phyloP scores from a whole-genome alignment of 2,113 vertebrate genomes.

The Pomatostomus ruficeps region DNA sequence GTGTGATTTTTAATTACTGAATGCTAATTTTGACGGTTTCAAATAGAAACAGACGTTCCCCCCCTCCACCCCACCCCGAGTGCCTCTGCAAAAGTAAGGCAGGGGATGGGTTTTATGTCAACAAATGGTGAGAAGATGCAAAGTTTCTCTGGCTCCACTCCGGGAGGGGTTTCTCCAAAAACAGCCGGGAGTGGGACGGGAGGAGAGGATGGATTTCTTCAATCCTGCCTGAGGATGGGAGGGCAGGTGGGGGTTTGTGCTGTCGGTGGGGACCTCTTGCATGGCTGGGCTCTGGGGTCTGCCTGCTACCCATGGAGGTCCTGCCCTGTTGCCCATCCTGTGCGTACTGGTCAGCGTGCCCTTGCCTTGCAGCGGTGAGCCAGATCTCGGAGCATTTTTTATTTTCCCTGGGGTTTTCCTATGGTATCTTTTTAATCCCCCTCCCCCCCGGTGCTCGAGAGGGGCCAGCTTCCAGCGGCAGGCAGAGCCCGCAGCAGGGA shows the following conservation, averaged over 20 bases:
- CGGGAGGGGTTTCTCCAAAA: background rate
- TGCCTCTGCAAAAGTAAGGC: constrained; percentile 66
- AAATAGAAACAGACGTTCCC: constrained; percentile 80
- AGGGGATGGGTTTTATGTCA: constrained; percentile 47
- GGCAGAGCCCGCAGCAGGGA: background rate
- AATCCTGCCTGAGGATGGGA: background rate
- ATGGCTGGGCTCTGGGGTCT: background rate
- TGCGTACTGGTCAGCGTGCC: rapidly evolving
- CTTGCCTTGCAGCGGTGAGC: background rate
- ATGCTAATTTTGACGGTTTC: constrained; percentile 87
- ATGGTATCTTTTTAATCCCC: background rate
- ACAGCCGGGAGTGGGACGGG: rapidly evolving
- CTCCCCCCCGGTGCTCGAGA: background rate
- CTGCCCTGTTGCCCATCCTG: background rate
- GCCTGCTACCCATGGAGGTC: background rate
- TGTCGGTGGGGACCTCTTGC: rapidly evolving
- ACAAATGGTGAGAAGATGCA: constrained; percentile 29
- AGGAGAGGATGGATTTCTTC: background rate
- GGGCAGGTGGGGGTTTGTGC: no score
- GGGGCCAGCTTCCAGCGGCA: background rate
- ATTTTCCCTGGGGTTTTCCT: background rate
- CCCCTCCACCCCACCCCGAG: constrained; percentile 51
- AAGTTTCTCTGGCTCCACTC: constrained; percentile 2
- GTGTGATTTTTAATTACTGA: constrained; percentile 88
- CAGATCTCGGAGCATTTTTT: background rate